Evolutionary conservation across 2,113 vertebrate species (phyloP), one percentile per base, ranked within the genome.

Genomic region (Tupaia tana): DNA sequence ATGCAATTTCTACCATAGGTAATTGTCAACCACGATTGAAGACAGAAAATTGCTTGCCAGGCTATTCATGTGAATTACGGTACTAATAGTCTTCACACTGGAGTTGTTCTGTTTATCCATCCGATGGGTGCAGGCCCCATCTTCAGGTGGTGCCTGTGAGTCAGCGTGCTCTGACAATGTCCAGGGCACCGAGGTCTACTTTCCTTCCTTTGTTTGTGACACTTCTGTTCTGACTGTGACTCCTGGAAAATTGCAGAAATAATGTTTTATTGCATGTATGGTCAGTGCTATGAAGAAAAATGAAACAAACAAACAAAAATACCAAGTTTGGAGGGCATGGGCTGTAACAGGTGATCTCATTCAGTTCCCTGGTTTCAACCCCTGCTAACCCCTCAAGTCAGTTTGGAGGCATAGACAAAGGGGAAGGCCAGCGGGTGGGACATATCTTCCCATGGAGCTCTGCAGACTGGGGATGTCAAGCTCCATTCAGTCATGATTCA

Each of bases 401-500:
- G 24, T 56, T 22, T 29, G 66, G 71, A 80, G 31, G 66, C 24
- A 2, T 29, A 73, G 63, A 61, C 69, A n/a, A 18, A 31, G 78
- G 29, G 25, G 43, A 58, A 12, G n/a, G 31, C 59, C 24, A 25
- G n/a, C 59, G 24, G 14, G 0, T 22, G 8, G 58, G 58, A 74
- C 7, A 4, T 9, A 4, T 71, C 90, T 86, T 13, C 89, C 86
- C 52, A 7, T 83, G 67, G 74, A n/a, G 91, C 25, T 63, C 78
- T 63, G 16, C 24, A 71, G 93, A 89, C 70, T 10, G 4, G 8
- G 0, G 80, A 94, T 95, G 93, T 95, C 93, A 86, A 84, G 92
- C 94, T 95, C 80, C 93, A 79, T 69, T 81, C 87, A 92, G 59
- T 80, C 82, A 95, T 83, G 61, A 87, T 71, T 63, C 2, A 56